Evolutionary conservation across 2,888 invertebrate genomes (phyloP), one percentile per base, ranked within the genome.

Genomic region (Agrilus mali): DNA sequence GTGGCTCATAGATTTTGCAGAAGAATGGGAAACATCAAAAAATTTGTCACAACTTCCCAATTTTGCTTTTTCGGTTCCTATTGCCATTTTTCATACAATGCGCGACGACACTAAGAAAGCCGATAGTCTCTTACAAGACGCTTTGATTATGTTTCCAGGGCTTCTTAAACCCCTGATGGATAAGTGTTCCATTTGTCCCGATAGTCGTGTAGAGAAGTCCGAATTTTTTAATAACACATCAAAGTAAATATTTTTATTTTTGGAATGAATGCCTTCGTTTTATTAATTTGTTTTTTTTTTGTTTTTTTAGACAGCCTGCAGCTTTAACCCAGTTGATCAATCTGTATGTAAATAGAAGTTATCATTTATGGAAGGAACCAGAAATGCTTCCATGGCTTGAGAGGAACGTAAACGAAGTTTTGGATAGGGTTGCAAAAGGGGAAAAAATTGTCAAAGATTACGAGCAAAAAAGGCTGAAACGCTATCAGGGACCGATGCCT

Each of bases 21-120:
- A 72, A 36, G 72, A 75, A 49, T 80, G 75, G 71, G 77, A 82
- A 53, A 59, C 55, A 5, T 63, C 70, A 39, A 75, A 80, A 53
- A 86, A 86, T 66, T 66, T 88, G 36, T 75, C 78, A 34, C 84
- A 86, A 61, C 67, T 93, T 46, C 92, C 92, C n/a, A 92, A 90
- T 62, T 84, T 88, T 72, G 82, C 85, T 0, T 89, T 80, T 63
- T 87, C 88, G 2, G 69, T 83, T 46, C 83, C 90, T 0, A 67
- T 90, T 51, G 86, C 86, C 3, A 67, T 79, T 53, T 83, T 79
- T 61, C 74, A 78, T 53, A 55, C 74, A 20, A 66, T 70, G 33
- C 66, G 71, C 38, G 70, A 66, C 47, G 68, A 68, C 42, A 60
- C 60, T 16, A 62, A 63, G 31, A 57, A 50, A 58, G 75, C 80